phyloP scores from a whole-genome alignment of 2,113 vertebrate genomes.

The Haemorhous mexicanus region DNA sequence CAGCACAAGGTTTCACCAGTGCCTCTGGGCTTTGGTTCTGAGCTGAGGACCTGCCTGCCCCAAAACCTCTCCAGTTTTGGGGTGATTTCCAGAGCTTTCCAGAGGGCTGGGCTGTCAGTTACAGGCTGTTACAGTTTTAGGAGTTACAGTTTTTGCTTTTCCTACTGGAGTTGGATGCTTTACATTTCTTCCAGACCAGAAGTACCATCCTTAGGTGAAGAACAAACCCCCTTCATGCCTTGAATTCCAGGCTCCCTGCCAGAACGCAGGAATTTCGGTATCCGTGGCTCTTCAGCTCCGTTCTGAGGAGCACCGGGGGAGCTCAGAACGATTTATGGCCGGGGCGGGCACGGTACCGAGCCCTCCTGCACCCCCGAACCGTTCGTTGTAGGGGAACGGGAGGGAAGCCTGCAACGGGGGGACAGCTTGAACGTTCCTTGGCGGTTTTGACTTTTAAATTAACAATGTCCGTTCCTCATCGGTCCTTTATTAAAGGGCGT shows the following conservation, averaged over 20 bases:
- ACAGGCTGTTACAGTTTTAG: not conserved
- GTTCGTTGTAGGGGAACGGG: accelerated
- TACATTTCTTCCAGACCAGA: not conserved
- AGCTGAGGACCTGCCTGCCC: not conserved
- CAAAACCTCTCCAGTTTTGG: not conserved
- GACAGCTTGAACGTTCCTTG: too few relatives aligned
- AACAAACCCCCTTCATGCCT: accelerated
- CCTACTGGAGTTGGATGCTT: accelerated
- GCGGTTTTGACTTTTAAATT: not conserved
- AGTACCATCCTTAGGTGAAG: not conserved
- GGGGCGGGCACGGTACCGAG: accelerated
- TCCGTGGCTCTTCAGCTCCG: too few relatives aligned
- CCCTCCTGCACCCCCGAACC: accelerated
- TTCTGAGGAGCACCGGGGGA: not conserved
- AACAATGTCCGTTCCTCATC: not conserved
- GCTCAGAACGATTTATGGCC: accelerated
- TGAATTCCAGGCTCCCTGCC: accelerated
- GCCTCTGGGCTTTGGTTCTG: not conserved
- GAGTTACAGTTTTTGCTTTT: not conserved
- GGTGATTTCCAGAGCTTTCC: not conserved
- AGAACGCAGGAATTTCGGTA: accelerated
- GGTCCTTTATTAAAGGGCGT: not conserved
- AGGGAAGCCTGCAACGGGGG: too few relatives aligned
- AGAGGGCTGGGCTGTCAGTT: not conserved
- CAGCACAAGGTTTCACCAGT: accelerated